Evolutionary conservation across 2,888 invertebrate species (phyloP), one percentile per base, ranked within the genome.

Genomic region (Ptychoptera albimana): DNA sequence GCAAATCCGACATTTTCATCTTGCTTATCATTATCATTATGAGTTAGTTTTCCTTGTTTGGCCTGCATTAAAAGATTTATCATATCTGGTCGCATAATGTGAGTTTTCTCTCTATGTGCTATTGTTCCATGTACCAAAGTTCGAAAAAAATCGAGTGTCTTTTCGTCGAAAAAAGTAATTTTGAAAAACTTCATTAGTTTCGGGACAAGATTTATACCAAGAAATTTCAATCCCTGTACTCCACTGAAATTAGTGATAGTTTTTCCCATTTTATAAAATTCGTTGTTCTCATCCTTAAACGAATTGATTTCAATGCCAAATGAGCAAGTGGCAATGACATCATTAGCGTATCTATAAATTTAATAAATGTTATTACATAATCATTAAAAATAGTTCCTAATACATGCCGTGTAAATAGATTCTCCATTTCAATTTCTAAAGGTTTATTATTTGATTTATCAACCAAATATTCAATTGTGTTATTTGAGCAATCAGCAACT

Each of bases 51-150:
- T n/a, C n/a, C n/a, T n/a, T n/a, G n/a, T n/a, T n/a, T n/a, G n/a
- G n/a, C n/a, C n/a, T n/a, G n/a, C n/a, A n/a, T n/a, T n/a, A 74
- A 55, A 44, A 73, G 59, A 48, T 74, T 65, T 23, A 74, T 70
- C 70, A 74, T 68, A 50, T 74, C n/a, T n/a, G n/a, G n/a, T n/a
- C n/a, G n/a, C n/a, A n/a, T n/a, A n/a, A n/a, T n/a, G n/a, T n/a
- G n/a, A 12, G 67, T 54, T 16, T 58, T 55, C 50, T 68, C 64
- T 1, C 74, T 60, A 23, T 68, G 57, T 35, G 57, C 57, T 61
- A 72, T 71, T 2, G 67, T 64, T 36, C 57, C 57, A 6, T 63
- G 43, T 1, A 71, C 65, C 0, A 72, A 43, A 9, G 54, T 52
- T 42, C 54, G 57, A 50, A 71, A 71, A 50, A 69, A 72, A 0